A percentile compares a stretch with the other conserved stretches of the same genome.
Evolutionary conservation across 1,140 invertebrate species (phyloP).

Genomic region (Lordiphosa collinella): DNA sequence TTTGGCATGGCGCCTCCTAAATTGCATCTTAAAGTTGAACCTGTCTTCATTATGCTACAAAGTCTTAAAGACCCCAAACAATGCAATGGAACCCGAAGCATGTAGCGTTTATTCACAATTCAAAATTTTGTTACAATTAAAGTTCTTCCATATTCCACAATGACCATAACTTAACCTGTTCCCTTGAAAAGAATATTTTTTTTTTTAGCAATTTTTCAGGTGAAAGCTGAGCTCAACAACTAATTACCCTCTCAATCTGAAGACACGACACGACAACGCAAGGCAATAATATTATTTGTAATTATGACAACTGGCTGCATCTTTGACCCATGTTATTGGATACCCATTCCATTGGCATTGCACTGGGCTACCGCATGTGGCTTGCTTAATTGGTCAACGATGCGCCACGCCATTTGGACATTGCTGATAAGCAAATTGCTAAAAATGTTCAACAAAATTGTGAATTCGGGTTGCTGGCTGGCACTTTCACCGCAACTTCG

Average conservation of each 20-base stretch:
- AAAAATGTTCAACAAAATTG: slow-evolving; percentile 55
- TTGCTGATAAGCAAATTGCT: slow-evolving; percentile 66
- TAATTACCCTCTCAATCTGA: slow-evolving; percentile 14
- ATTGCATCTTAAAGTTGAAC: no score
- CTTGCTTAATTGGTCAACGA: slow-evolving; percentile 62
- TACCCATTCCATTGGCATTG: slow-evolving; percentile 19
- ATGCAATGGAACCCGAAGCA: no score
- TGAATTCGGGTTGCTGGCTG: slow-evolving; percentile 38
- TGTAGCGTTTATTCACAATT: no score
- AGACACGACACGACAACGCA: slow-evolving; percentile 22
- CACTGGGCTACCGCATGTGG: slow-evolving; percentile 56
- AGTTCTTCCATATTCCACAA: no score
- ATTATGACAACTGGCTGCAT: slow-evolving; percentile 53
- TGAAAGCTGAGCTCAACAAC: no score
- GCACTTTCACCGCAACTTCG: slow-evolving; percentile 60
- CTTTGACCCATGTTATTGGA: slow-evolving; percentile 39
- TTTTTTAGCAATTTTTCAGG: no score
- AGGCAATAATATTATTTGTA: slow-evolving; percentile 48
- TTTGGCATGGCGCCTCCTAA: no score
- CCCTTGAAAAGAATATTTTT: no score
- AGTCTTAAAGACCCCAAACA: no score
- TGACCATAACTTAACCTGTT: no score
- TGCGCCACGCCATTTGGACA: slow-evolving; percentile 10
- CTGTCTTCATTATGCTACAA: no score
- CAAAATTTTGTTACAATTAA: no score